Conservation (phyloP, 53 echinoderm and acorn worm species). For the Echinarachnius parma region DNA sequence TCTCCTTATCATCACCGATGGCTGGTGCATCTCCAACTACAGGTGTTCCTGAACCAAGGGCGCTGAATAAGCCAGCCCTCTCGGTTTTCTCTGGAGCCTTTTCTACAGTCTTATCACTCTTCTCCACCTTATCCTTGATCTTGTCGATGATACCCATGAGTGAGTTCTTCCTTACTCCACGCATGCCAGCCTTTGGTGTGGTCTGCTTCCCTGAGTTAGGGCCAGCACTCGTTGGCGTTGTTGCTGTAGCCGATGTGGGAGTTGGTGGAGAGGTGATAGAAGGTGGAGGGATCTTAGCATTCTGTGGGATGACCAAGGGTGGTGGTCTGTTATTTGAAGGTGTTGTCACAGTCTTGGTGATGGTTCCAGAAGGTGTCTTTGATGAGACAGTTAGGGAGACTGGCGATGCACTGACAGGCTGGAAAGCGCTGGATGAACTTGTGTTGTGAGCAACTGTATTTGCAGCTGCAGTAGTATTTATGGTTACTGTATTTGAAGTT, state of each 20-base stretch:
- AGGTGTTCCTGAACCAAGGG: conserved; percentile 21
- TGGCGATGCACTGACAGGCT: not conserved
- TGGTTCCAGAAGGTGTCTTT: conserved; percentile 1
- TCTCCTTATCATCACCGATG: conserved; percentile 2
- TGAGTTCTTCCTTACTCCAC: conserved; percentile 9
- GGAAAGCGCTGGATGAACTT: no score
- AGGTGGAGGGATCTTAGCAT: conserved; percentile 6
- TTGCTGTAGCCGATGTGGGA: conserved; percentile 27
- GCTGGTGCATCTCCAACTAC: conserved; percentile 28
- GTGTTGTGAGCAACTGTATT: conserved; percentile 10
- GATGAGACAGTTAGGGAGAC: conserved; percentile 8
- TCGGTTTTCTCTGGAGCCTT: conserved; percentile 37
- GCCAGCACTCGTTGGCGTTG: conserved; percentile 61
- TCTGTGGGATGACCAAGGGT: conserved; percentile 22
- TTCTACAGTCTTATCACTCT: conserved; percentile 32
- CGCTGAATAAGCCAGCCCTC: conserved; percentile 33
- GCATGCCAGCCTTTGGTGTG: conserved; percentile 23
- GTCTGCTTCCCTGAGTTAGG: conserved; percentile 35
- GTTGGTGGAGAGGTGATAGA: conserved; percentile 35
- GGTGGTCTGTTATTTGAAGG: conserved; percentile 12
- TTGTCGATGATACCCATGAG: conserved; percentile 34
- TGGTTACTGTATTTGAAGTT: not conserved
- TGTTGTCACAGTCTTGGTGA: conserved; percentile 10
- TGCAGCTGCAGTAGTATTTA: not conserved
- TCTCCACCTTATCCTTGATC: conserved; percentile 44